phyloP scores from a whole-genome alignment of 2,888 invertebrate species.

The Synanthedon andrenaeformis region DNA sequence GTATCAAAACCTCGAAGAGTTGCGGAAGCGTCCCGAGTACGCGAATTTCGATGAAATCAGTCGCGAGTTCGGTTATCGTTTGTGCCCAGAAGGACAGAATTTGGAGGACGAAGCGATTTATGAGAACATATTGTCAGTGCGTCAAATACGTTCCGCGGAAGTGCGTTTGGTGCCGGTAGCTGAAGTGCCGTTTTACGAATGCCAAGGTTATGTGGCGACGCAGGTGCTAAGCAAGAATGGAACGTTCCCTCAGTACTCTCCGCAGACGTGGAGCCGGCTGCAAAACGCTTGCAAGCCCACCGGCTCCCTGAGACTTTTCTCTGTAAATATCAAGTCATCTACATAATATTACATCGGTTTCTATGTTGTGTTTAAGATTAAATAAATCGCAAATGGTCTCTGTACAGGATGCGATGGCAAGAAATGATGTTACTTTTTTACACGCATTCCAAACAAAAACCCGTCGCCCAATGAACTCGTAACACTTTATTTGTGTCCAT shows the following conservation, averaged over 20 bases:
- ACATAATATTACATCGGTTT: background rate
- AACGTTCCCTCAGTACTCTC: constrained; percentile 65
- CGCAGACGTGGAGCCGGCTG: constrained; percentile 59
- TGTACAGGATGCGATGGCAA: constrained; percentile 39
- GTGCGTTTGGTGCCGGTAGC: constrained; percentile 65
- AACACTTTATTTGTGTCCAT: constrained; percentile 42
- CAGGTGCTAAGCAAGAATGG: constrained; percentile 63
- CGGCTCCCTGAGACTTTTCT: constrained; percentile 49
- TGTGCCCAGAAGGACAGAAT: constrained; percentile 66
- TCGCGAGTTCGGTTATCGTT: constrained; percentile 62
- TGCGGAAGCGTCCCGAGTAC: constrained; percentile 62
- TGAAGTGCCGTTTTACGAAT: constrained; percentile 63
- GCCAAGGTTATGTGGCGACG: constrained; percentile 63
- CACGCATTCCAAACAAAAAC: constrained; percentile 61
- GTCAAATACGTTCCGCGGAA: constrained; percentile 63
- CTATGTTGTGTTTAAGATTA: background rate
- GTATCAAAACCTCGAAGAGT: constrained; percentile 60
- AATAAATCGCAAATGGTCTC: background rate
- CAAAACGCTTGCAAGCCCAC: constrained; percentile 51
- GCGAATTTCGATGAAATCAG: constrained; percentile 64
- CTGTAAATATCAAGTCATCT: constrained; percentile 38
- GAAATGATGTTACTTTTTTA: constrained; percentile 46
- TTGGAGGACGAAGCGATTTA: constrained; percentile 65
- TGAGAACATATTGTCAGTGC: constrained; percentile 64
- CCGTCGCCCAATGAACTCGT: constrained; percentile 27